Conservation (phyloP, 2,888 invertebrate species). For the Nomada goodeniana region DNA sequence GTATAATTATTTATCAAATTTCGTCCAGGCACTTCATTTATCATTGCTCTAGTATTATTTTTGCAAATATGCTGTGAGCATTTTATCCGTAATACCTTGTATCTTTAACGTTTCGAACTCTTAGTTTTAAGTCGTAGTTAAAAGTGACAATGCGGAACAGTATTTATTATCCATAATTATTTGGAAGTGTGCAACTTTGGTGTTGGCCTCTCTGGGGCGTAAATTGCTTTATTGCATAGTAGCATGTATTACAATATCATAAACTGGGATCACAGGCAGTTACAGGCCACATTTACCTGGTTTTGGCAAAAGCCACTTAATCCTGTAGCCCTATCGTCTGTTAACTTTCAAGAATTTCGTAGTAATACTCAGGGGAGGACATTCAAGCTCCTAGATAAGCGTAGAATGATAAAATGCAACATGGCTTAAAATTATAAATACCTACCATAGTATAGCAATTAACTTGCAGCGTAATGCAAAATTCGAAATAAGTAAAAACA, state of each 20-base stretch:
- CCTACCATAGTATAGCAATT: neutral
- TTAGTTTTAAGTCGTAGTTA: neutral
- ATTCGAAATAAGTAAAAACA: no score
- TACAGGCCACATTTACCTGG: constrained; percentile 15
- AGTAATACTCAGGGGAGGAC: constrained; percentile 1
- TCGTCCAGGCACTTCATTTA: no score
- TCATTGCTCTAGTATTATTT: no score
- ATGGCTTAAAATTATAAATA: neutral
- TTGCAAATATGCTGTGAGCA: no score
- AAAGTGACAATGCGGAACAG: neutral
- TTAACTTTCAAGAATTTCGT: constrained; percentile 9
- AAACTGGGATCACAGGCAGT: neutral
- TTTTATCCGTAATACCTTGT: neutral
- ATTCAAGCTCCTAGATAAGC: neutral
- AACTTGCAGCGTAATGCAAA: neutral
- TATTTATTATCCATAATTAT: neutral
- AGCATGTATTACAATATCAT: neutral
- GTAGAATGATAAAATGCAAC: neutral
- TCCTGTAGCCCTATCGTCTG: neutral
- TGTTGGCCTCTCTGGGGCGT: no score
- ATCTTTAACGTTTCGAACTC: neutral
- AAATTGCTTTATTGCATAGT: constrained; percentile 2
- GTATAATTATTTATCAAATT: no score
- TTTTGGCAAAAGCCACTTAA: constrained; percentile 19
- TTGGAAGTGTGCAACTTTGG: neutral